Conservation (phyloP, 2,113 vertebrate species). For the Mus musculus region GRCm39 chr17:48186001-48186500, state of each 20-base stretch:
- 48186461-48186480: slow-evolving; percentile 99
- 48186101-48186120: background rate
- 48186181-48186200: background rate
- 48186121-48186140: background rate
- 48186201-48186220: background rate
- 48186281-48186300: slow-evolving; percentile 99
- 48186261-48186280: slow-evolving; percentile 86
- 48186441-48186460: slow-evolving; percentile 99
- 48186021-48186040: too few species aligned
- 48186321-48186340: slow-evolving; percentile 99
- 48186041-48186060: background rate
- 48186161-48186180: background rate
- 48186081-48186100: background rate
- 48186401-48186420: too few species aligned
- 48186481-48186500: slow-evolving; percentile 94
- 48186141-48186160: fast-evolving
- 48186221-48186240: too few species aligned
- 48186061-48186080: background rate
- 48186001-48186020: background rate
- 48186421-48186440: background rate
- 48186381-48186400: background rate
- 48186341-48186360: slow-evolving; percentile 99
- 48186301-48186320: slow-evolving; percentile 98
- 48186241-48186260: background rate
- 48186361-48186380: background rate